phyloP scores from a whole-genome alignment of 2,113 vertebrate species.

The Pterocles orientalis region DNA sequence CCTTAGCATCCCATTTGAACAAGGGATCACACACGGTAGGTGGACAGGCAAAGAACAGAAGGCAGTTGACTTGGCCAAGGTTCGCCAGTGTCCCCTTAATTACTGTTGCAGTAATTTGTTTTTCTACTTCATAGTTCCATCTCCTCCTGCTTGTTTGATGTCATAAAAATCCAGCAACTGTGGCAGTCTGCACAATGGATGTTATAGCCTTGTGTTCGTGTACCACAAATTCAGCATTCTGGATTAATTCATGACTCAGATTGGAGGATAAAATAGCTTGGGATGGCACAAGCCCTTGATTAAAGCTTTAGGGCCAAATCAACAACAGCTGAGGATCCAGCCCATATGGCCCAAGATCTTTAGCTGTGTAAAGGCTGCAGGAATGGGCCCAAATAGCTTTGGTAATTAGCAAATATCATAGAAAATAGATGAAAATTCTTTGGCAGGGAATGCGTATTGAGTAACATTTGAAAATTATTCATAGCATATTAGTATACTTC shows the following conservation, averaged over 20 bases:
- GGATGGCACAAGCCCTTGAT: conserved; percentile 57
- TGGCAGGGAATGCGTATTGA: background rate
- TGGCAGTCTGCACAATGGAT: conserved; percentile 39
- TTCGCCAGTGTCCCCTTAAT: conserved; percentile 12
- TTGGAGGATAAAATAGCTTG: conserved; percentile 46
- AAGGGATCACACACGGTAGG: background rate
- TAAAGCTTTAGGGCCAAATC: conserved; percentile 67
- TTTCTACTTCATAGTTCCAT: conserved; percentile 52
- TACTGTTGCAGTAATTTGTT: conserved; percentile 53
- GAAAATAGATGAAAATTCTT: conserved; percentile 64
- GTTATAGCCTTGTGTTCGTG: conserved; percentile 27
- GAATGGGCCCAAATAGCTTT: conserved; percentile 61
- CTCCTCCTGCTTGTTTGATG: conserved; percentile 50
- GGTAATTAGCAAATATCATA: conserved; percentile 56
- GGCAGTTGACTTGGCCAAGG: conserved; percentile 11
- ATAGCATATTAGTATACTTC: background rate
- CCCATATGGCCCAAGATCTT: conserved; percentile 60
- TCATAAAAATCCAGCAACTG: conserved; percentile 53
- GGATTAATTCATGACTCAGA: conserved; percentile 48
- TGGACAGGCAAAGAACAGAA: conserved; percentile 18
- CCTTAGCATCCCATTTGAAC: background rate
- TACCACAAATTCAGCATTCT: conserved; percentile 51
- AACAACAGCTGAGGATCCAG: conserved; percentile 66
- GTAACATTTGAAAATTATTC: conserved; percentile 42
- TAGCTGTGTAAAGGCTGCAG: conserved; percentile 56